Conservation (phyloP, 1,140 invertebrate genomes). For the Polyergus mexicanus region DNA sequence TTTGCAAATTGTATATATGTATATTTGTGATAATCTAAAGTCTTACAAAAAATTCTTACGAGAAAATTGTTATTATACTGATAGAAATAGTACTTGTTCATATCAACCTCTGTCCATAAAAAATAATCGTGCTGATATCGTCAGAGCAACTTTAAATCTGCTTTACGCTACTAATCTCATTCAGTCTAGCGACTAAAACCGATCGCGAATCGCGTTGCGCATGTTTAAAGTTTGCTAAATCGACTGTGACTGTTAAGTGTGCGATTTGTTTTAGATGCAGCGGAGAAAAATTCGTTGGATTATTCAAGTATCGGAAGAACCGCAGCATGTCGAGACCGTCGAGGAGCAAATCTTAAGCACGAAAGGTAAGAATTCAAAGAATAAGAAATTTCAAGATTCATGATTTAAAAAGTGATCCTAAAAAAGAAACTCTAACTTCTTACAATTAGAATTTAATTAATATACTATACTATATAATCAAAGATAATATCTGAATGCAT, state of each 20-base stretch:
- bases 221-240: constrained; percentile 4
- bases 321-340: constrained; percentile 83
- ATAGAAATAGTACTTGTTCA: constrained; percentile 33
- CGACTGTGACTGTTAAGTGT: not conserved
- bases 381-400: not conserved
- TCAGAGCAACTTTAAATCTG: constrained; percentile 62
- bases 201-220: constrained; percentile 26
- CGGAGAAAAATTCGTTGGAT: constrained; percentile 86
- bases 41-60: too few species aligned
- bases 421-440: not conserved
- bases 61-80: not conserved
- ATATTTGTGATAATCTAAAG: constrained; percentile 11
- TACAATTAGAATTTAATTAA: not conserved
- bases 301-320: constrained; percentile 85
- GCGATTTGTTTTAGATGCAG: constrained; percentile 72
- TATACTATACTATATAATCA: not conserved
- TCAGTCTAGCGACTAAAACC: constrained; percentile 48
- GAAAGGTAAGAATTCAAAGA: constrained; percentile 84
- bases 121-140: constrained; percentile 70
- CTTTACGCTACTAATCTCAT: constrained; percentile 55
- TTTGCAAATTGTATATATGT: not conserved
- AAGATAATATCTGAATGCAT: not conserved
- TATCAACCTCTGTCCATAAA: constrained; percentile 66
- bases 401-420: too few species aligned
- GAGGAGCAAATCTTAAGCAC: constrained; percentile 87